Evolutionary conservation across 2,113 vertebrate genomes (phyloP), one percentile per base, ranked within the genome.

Genomic region (Todiramphus saurophagus): DNA sequence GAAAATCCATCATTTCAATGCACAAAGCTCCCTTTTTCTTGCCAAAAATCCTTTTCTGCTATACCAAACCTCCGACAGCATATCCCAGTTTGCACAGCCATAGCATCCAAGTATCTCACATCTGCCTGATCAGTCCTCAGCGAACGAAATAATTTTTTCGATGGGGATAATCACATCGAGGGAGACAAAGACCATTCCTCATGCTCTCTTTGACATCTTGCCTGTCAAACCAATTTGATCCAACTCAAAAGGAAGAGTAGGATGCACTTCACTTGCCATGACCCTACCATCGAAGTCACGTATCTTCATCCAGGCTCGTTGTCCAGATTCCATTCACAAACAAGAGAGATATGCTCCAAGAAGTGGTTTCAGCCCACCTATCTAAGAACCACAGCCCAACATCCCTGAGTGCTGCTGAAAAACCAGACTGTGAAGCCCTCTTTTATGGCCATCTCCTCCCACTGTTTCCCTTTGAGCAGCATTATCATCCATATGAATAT

Each of bases 1-100:
- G 53, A 90, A 94, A 95, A 95, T 64, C 30, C 66, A 37, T 58
- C 4, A 64, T 87, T 93, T 94, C 62, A 83, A 94, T 85, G 64
- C 48, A 74, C 43, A 78, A 17, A 13, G 14, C 19, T 12, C 4
- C 4, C 70, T 93, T 70, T 78, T 89, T 44, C 73, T 89, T 93
- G 83, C 92, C 80, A 93, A 89, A 94, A 94, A 15, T 55, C 19
- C 18, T 90, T 89, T 87, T 72, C 80, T 90, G 51, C 43, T 89
- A 33, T 35, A 86, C 66, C 76, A 90, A 86, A 92, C 31, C 41
- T 72, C 35, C 75, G 35, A 90, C 68, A 64, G 43, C 56, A 68
- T 31, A 56, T 43, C 37, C 75, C 23, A 43, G 24, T 63, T 89
- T 62, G 88, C 60, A 68, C 21, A 81, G 51, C 43, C 56, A 80